Percentiles rank a stretch among this genome's conserved stretches.
phyloP scores from a whole-genome alignment of 2,797 vertebrate genomes.

The Triplophysa yarkandensis region DNA sequence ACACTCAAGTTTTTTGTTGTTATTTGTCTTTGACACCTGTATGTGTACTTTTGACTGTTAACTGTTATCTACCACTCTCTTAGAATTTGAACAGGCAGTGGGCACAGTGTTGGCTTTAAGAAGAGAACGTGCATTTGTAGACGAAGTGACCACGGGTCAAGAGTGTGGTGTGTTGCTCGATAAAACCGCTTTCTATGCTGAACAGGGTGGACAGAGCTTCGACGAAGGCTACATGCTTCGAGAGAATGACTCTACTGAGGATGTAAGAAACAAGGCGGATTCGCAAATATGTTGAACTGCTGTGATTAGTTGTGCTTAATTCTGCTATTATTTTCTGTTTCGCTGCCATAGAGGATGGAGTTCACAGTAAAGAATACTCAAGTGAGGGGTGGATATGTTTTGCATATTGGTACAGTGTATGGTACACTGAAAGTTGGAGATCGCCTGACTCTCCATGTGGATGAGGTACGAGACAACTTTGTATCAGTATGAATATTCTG shows the following conservation, averaged over 20 bases:
- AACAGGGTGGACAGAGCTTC: constrained; percentile 96
- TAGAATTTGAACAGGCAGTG: constrained; percentile 76
- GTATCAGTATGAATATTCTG: background rate
- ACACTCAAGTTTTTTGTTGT: background rate
- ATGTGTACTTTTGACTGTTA: background rate
- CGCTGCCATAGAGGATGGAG: constrained; percentile 83
- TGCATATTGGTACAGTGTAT: constrained; percentile 90
- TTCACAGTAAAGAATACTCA: constrained; percentile 96
- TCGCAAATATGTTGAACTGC: background rate
- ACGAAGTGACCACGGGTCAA: constrained; percentile 88
- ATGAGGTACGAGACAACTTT: constrained; percentile 82
- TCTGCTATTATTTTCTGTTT: constrained; percentile 21
- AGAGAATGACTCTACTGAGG: constrained; percentile 83
- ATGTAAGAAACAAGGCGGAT: constrained; percentile 74
- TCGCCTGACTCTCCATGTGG: constrained; percentile 81
- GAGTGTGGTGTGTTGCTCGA: constrained; percentile 94
- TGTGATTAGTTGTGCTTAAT: background rate
- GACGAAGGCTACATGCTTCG: constrained; percentile 93
- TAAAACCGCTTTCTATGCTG: constrained; percentile 92
- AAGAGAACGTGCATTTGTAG: constrained; percentile 87
- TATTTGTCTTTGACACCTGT: background rate
- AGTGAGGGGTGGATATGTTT: constrained; percentile 92
- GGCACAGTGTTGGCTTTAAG: constrained; percentile 89
- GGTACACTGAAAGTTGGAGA: constrained; percentile 89
- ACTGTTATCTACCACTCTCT: background rate